These are phyloP conservation scores for Venturia canescens DNA, from an alignment of 1,140 invertebrate species.

Conservation along the genomic window DNA sequence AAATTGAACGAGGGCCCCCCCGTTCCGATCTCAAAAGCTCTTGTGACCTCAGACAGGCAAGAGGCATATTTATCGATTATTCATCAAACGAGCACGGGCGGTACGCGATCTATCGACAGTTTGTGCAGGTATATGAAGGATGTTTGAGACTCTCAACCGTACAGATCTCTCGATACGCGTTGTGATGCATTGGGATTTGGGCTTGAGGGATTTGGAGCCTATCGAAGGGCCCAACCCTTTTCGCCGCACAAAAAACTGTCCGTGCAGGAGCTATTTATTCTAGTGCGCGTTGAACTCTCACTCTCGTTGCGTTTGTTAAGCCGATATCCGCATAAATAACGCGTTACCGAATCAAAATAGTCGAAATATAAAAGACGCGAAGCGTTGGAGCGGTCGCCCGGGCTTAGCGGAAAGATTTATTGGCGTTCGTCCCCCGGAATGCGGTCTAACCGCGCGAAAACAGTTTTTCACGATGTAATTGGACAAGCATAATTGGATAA, in stretches of 20 bases:
- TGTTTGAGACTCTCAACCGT: background rate
- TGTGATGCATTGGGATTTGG: background rate
- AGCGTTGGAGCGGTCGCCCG: background rate
- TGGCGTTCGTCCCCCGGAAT: background rate
- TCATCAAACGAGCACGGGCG: background rate
- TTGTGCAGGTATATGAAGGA: background rate
- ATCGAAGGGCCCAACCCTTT: background rate
- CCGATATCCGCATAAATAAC: constrained; percentile 17
- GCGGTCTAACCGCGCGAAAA: background rate
- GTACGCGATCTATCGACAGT: background rate
- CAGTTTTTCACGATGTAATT: background rate
- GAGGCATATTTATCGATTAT: constrained; percentile 10
- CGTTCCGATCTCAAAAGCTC: background rate
- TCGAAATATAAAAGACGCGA: background rate
- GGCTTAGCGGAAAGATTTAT: background rate
- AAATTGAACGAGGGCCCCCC: too few relatives aligned
- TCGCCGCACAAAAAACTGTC: background rate
- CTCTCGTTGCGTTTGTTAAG: constrained; percentile 14
- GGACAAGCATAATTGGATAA: background rate
- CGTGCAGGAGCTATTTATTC: background rate
- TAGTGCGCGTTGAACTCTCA: background rate
- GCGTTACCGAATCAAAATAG: background rate
- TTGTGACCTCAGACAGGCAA: background rate
- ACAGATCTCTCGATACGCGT: background rate
- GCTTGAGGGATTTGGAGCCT: background rate